Percentiles rank a stretch among this genome's conserved stretches.
Conservation (phyloP, 2,113 vertebrate species). For the Hippocampus mohnikei region DNA sequence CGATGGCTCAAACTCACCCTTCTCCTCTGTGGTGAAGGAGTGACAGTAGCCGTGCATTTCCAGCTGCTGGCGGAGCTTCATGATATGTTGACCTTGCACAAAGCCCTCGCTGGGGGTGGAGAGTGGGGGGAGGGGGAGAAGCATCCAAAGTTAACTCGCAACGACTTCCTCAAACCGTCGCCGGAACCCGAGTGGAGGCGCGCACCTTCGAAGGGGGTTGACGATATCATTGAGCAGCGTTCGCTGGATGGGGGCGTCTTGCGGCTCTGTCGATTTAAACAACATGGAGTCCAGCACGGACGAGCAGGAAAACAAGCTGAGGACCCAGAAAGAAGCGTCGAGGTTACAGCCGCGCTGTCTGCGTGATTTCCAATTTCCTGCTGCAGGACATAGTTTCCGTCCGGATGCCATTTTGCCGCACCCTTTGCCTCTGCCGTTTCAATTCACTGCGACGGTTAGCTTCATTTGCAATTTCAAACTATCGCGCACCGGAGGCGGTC, state of each 20-base stretch:
- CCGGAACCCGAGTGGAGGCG: too few species aligned
- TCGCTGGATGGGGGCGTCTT: conserved; percentile 72
- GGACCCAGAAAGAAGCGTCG: neutral
- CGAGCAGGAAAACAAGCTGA: conserved; percentile 85
- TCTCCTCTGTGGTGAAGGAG: conserved; percentile 86
- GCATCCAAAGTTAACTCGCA: neutral
- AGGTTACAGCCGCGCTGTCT: too few species aligned
- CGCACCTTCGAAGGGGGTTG: conserved; percentile 82
- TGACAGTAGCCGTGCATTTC: conserved; percentile 76
- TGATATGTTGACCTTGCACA: conserved; percentile 75
- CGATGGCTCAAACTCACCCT: conserved; percentile 66
- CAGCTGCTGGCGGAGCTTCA: conserved; percentile 82
- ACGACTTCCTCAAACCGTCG: too few species aligned
- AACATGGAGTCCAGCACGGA: conserved; percentile 84
- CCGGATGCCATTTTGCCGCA: too few species aligned
- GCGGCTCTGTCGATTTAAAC: conserved; percentile 71
- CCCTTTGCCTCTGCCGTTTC: too few species aligned
- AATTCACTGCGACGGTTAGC: too few species aligned
- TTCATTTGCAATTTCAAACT: too few species aligned
- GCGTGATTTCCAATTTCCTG: too few species aligned
- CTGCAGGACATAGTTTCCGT: too few species aligned
- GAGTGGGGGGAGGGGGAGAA: too few species aligned
- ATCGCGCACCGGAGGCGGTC: too few species aligned
- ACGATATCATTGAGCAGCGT: conserved; percentile 82
- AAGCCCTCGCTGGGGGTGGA: conserved; percentile 77